Base-by-base conservation (phyloP, 1,140 invertebrate genomes). In the Conus betulinus region DNA sequence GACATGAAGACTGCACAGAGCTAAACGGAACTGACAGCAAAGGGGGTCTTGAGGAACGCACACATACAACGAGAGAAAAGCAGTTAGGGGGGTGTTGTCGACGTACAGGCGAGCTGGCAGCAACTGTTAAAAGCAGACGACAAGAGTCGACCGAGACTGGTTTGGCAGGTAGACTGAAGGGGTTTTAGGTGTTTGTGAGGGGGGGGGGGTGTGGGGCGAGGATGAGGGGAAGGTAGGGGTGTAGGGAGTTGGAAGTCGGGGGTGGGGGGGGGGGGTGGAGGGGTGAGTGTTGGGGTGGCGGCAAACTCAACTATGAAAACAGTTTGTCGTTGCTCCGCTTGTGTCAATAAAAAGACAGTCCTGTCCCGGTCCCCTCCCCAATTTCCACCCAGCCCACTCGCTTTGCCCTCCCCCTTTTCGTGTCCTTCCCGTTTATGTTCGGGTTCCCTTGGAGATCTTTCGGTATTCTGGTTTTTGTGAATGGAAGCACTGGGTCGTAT, bases 231-330 rank as follows among this genome's bases (percentile, higher is more conserved):
- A 20, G 23, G 67, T 71, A 71, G 23, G 67, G 67, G 23, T 71
- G 67, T 10, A 20, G 6, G 67, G 67, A 71, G 6, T 71, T 71
- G 67, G 23, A 20, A 23, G 67, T 23, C 6, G 67, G 23, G 67
- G 13, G 20, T 3, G 20, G 67, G 20, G 67, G 23, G 67, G 20
- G 67, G 20, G 67, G 20, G 67, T 0, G 13, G 67, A 7, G 20
- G 20, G 67, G 67, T 71, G 11, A 7, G 67, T 71, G 67, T 60
- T 39, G 71, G 84, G 71, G 85, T 87, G 71, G 85, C 74, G 71
- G 85, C 85, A 87, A 87, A 87, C 85, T 87, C 85, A 78, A 87
- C 85, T 87, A 87, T 87, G 71, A 87, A 78, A 87, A 79, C 85
- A 79, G 76, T 87, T 87, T 87, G 85, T 87, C 85, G 71, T 53